Evolutionary conservation across 2,797 vertebrate genomes (phyloP).

Genomic region (Poecilia gillii): DNA sequence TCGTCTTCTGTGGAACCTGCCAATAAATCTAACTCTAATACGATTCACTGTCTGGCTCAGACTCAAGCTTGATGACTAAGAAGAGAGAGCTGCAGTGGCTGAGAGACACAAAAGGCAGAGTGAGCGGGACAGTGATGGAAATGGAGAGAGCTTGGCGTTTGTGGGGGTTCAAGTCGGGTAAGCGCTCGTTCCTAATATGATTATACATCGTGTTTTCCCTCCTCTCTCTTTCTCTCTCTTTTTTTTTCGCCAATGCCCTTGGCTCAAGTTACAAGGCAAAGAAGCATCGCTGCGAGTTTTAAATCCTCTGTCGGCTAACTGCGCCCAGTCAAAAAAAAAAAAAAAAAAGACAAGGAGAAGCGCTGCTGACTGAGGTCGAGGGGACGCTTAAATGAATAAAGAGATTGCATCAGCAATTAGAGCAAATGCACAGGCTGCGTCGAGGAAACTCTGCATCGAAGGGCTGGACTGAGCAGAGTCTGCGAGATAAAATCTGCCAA

Average conservation of each 20-base stretch:
- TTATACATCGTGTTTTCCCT: slow-evolving; percentile 54
- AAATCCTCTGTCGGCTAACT: slow-evolving; percentile 23
- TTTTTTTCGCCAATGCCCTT: slow-evolving; percentile 48
- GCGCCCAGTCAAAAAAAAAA: background rate
- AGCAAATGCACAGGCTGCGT: slow-evolving; percentile 18
- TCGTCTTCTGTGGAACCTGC: slow-evolving; percentile 54
- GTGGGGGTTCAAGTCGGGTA: slow-evolving; percentile 14
- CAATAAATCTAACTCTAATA: slow-evolving; percentile 46
- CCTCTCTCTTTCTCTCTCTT: slow-evolving; percentile 9
- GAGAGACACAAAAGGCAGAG: slow-evolving; percentile 50
- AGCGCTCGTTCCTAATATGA: slow-evolving; percentile 49
- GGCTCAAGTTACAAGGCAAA: slow-evolving; percentile 13
- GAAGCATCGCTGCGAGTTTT: slow-evolving; percentile 20
- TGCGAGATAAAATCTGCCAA: slow-evolving; percentile 16
- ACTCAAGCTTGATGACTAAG: slow-evolving; percentile 58
- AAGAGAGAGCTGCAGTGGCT: slow-evolving; percentile 36
- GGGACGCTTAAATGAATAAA: slow-evolving; percentile 23
- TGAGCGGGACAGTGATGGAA: slow-evolving; percentile 36
- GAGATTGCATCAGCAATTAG: slow-evolving; percentile 30
- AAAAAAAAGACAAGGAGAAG: background rate
- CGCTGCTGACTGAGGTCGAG: slow-evolving; percentile 30
- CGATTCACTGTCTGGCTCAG: slow-evolving; percentile 63
- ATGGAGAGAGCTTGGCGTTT: slow-evolving; percentile 45
- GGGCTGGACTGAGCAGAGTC: slow-evolving; percentile 5
- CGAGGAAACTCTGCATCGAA: slow-evolving; percentile 19